Base-by-base conservation (phyloP, 2,888 invertebrate species). In the Andrena dorsata region DNA sequence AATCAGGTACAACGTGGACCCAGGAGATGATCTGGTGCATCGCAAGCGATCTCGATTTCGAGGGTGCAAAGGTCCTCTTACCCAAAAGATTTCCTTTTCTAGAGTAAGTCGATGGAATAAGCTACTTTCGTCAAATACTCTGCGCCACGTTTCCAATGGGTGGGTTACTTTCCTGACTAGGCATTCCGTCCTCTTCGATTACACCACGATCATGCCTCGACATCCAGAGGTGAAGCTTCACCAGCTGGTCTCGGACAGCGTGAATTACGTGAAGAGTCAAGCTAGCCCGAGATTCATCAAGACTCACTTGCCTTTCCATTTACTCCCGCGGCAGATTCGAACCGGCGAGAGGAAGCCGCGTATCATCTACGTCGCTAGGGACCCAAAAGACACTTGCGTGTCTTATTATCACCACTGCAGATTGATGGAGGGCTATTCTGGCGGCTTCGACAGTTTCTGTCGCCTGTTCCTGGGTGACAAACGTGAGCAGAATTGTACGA, bases 21-120 rank as follows among this genome's bases (percentile, higher is more conserved):
- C 98, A 98, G 92, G 98, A 98, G 95, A 98, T 98, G 96, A 96
- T 98, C 3, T 98, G 98, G 97, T 95, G 98, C 20, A 95, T 98
- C 76, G 96, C 96, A 2, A 97, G 97, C 89, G 95, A 97, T 88
- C 94, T 98, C 84, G 96, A 98, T 92, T 97, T 96, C 89, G 96
- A 97, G 89, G 95, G 95, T 32, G 97, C 97, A 0, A 96, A 96
- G 90, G 75, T 87, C 6, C 94, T 95, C 6, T 92, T 96, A 0
- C 94, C 94, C n/a, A 94, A 95, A 78, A 94, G 96, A 94, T 94
- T 95, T 95, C 51, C 94, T 92, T 73, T 94, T 47, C 73, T 92
- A 5, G 93, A 92, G 92, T 93, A 83, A 91, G 90, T 88, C 7
- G 1, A 35, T 3, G 10, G 35, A 41, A 10, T 51, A 8, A 8